Evolutionary conservation across 2,797 vertebrate species (phyloP).

Genomic region (Tangara arthus): DNA sequence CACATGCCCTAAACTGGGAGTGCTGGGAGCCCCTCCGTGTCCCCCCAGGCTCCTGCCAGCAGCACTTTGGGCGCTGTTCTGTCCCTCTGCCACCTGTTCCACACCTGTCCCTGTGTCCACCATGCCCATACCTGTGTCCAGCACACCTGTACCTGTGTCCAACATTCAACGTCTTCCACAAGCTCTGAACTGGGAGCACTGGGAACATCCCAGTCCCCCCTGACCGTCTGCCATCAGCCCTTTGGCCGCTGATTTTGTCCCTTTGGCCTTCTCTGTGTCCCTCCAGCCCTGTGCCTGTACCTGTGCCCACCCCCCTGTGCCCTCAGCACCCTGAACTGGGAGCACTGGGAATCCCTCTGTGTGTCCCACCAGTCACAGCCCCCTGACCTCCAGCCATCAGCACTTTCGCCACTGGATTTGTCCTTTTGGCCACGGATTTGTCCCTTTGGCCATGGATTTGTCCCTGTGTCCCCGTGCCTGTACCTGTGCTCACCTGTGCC

Average conservation of each 20-base stretch:
- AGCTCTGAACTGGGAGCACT: neutral
- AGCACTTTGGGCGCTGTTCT: neutral
- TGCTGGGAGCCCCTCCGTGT: neutral
- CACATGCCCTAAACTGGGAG: neutral
- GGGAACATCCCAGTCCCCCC: neutral
- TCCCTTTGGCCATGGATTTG: neutral
- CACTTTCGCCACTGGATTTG: neutral
- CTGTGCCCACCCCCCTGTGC: neutral
- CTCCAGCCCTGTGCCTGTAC: too few species aligned
- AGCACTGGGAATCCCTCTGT: neutral
- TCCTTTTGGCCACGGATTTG: neutral
- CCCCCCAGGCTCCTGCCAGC: neutral
- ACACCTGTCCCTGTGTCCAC: too few species aligned
- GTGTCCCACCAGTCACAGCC: neutral
- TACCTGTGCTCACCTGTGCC: neutral
- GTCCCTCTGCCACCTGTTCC: too few species aligned
- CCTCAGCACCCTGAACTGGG: neutral
- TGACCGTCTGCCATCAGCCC: neutral
- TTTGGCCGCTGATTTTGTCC: neutral
- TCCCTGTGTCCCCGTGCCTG: neutral
- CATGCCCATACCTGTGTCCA: too few species aligned
- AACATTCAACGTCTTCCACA: neutral
- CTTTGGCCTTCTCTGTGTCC: neutral
- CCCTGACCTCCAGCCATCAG: neutral
- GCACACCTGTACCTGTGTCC: neutral